Evolutionary conservation across 64 coral and sea anemone species (phyloP), one percentile per base, ranked within the genome.

Genomic region (Anthopleura sola): DNA sequence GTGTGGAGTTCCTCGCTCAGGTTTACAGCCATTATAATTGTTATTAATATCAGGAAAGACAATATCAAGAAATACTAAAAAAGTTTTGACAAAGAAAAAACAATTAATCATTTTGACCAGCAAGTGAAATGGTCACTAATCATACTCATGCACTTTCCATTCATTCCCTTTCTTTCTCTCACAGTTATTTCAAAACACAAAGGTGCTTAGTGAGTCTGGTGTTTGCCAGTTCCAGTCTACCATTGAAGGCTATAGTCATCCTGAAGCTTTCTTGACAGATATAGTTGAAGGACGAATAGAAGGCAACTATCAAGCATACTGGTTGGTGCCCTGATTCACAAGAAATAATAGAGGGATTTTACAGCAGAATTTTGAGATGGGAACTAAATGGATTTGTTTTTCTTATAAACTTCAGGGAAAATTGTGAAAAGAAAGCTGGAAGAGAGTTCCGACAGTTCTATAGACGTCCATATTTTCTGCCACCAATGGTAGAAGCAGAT

Each of bases 391-490:
- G 16, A 26, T 26, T 28, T 62, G 8, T 62, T 62, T n/a, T 26
- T 62, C 7, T 0, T n/a, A n/a, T 62, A 23, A 39, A 53, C 50
- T 44, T 84, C 32, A 95, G 93, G 89, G 82, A 91, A 47, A 91
- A 95, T 40, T 95, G 93, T 88, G 57, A 95, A 28, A 95, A 91
- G 56, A 75, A 86, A 46, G 56, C 78, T 47, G 93, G 81, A n/a
- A 95, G 91, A 82, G 86, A 88, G 28, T 91, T 95, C 75, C 68
- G 93, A 3, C 82, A 95, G 74, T 91, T 91, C 46, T 95, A 95
- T 50, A 80, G 84, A 82, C 93, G 93, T 20, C 93, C 93, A 40
- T 95, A 95, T 82, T 95, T 91, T 56, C n/a, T 95, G 49, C 93
- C 93, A 23, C 89, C 89, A 47, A 95, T 95, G 93, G 89, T 88